phyloP scores from a whole-genome alignment of 2,888 invertebrate species.

The Nemurella pictetii region DNA sequence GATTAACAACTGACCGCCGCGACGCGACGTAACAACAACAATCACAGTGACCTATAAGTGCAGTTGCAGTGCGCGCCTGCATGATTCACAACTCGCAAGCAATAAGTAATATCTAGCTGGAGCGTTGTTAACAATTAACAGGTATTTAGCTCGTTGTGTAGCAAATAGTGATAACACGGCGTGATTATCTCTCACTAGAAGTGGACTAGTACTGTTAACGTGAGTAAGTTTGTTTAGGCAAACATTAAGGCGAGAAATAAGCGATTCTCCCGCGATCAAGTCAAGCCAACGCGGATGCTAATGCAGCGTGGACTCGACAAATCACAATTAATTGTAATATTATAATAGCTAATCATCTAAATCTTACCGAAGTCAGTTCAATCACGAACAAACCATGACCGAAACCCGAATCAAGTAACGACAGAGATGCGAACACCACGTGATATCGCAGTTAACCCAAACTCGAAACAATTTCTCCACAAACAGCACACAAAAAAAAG shows the following conservation, averaged over 20 bases:
- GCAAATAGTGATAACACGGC: background rate
- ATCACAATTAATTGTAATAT: background rate
- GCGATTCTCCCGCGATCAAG: background rate
- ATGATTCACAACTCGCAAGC: background rate
- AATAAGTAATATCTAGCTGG: background rate
- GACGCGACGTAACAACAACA: too few relatives aligned
- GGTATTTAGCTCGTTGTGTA: background rate
- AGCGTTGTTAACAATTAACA: background rate
- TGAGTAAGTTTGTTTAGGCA: background rate
- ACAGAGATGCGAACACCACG: background rate
- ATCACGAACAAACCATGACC: background rate
- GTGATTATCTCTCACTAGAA: background rate
- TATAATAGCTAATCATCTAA: background rate
- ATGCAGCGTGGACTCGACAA: background rate
- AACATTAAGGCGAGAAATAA: background rate
- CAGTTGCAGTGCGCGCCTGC: background rate
- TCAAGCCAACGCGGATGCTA: too few relatives aligned
- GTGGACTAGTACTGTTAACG: background rate
- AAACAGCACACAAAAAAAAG: conserved; percentile 4
- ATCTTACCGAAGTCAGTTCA: background rate
- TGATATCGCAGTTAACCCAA: background rate
- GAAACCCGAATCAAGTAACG: background rate
- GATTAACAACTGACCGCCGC: background rate
- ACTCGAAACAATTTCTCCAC: background rate
- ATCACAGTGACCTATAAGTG: background rate